Base-by-base conservation (phyloP, 2,888 invertebrate genomes). In the Chloroclysta siterata region DNA sequence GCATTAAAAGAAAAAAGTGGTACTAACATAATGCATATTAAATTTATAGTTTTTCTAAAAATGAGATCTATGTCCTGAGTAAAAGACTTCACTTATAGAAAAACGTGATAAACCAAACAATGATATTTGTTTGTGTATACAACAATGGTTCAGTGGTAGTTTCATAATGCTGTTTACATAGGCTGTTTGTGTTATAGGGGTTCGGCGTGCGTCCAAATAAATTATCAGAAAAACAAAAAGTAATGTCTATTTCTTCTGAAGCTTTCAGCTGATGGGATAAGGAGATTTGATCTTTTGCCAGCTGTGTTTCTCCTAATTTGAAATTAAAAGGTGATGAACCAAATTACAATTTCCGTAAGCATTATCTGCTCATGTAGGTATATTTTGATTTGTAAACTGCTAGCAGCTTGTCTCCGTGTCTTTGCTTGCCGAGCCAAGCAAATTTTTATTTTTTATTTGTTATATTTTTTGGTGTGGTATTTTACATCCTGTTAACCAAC, bases 131-230 rank as follows among this genome's bases (percentile, higher is more conserved):
- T 65, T 56, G 48, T 47, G 17, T 60, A 57, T 44, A 39, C 41
- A 50, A 28, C 33, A 57, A 58, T 48, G 59, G 44, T 28, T 53
- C n/a, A 17, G 29, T n/a, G 46, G 50, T 60, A 33, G 58, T 60
- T 53, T 56, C 48, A 61, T 54, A 60, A 60, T 60, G 53, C 53
- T 60, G 60, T 64, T 64, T 60, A 58, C 58, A 61, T 51, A 58
- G 61, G 65, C 41, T 65, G 61, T 65, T 65, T 65, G 65, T 58
- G 39, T 60, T 65, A 51, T 50, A 53, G 57, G 50, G 46, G 57
- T 54, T 61, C 61, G 61, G 54, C 58, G 61, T 61, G 58, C 53
- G 61, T 62, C 52, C 61, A 61, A 65, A 65, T 65, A 65, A 61
- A 65, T 61, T 62, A 62, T 53, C 56, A 53, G 55, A 52, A 58